Percentiles rank a stretch among this genome's conserved stretches.
Evolutionary conservation across 2,113 vertebrate genomes (phyloP).

Genomic region (Urocynchramus pylzowi): DNA sequence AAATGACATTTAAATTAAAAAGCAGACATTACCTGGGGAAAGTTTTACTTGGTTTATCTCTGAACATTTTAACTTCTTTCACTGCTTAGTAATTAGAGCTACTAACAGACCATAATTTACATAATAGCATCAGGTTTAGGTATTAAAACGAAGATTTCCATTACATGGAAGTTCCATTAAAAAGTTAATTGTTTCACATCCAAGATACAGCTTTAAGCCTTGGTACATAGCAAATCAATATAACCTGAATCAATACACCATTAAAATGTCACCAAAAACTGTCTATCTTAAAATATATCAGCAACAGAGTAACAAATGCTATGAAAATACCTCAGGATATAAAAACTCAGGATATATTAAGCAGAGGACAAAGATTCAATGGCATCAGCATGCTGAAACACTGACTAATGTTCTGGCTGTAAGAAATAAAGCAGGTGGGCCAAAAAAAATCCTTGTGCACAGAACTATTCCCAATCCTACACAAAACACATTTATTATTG

Average conservation of each 20-base stretch:
- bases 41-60: neutral
- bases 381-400: neutral
- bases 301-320: neutral
- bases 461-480: neutral
- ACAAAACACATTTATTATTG: neutral
- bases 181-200: neutral
- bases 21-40: neutral
- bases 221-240: neutral
- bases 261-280: neutral
- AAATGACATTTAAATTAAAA: neutral
- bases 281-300: neutral
- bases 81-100: neutral
- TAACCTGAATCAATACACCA: neutral
- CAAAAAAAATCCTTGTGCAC: neutral
- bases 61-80: neutral
- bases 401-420: neutral
- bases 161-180: neutral
- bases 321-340: neutral
- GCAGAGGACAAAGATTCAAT: neutral
- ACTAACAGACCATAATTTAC: neutral
- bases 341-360: neutral
- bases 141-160: neutral
- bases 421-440: neutral
- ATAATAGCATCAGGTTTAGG: neutral
- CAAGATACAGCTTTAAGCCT: neutral